Evolutionary conservation across 2,113 vertebrate species (phyloP).

Genomic region (Triplophysa dalaica): DNA sequence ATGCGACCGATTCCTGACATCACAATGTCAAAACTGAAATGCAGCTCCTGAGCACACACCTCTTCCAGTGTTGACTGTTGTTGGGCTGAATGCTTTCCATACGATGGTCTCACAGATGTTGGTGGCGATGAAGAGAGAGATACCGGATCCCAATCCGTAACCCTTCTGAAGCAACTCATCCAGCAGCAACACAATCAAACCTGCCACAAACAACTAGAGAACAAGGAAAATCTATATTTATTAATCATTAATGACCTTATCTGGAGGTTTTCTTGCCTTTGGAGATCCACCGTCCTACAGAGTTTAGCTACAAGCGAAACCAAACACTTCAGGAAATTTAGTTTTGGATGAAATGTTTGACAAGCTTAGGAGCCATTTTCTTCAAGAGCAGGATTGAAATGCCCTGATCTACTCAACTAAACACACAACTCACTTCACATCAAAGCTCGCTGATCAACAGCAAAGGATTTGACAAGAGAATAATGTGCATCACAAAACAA

Average conservation of each 20-base stretch:
- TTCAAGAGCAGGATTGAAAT: no score
- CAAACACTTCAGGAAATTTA: no score
- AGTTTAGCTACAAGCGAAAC: no score
- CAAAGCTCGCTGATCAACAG: background rate
- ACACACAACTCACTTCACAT: background rate
- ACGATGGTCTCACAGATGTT: conserved; percentile 99
- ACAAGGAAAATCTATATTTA: background rate
- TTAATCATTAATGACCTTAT: background rate
- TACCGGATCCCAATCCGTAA: conserved; percentile 95
- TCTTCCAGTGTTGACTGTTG: conserved; percentile 97
- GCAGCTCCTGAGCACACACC: conserved; percentile 69
- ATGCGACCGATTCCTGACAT: background rate
- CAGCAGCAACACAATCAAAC: conserved; percentile 93
- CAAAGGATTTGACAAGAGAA: background rate
- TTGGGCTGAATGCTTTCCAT: conserved; percentile 99
- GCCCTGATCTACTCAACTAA: background rate
- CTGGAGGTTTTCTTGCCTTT: no score
- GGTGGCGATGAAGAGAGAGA: conserved; percentile 98
- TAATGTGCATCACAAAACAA: background rate
- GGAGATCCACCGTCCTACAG: no score
- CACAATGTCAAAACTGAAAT: background rate
- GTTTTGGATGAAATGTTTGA: no score
- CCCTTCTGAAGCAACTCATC: conserved; percentile 97
- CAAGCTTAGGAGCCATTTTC: no score
- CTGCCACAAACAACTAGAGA: conserved; percentile 92